Evolutionary conservation across 2,888 invertebrate genomes (phyloP).

Genomic region (Cryptocheilus praepositus): DNA sequence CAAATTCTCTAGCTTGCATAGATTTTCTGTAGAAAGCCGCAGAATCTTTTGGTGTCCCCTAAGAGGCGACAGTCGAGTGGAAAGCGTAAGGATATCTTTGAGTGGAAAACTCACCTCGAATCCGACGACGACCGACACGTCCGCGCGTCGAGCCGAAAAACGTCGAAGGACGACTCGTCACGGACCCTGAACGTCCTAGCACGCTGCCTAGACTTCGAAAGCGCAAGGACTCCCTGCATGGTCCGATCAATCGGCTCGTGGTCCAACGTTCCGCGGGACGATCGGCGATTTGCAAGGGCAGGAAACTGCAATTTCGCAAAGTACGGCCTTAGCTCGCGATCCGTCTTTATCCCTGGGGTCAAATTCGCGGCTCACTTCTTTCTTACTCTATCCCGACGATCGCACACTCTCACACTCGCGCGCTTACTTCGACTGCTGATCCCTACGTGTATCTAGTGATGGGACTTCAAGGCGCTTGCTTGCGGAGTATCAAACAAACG

Average conservation of each 20-base stretch:
- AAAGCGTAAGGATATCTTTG: no score
- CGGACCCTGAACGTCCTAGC: conserved; percentile 3
- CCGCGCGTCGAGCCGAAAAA: no score
- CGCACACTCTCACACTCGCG: background rate
- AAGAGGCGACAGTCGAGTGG: no score
- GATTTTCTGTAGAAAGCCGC: no score
- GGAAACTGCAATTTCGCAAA: conserved; percentile 72
- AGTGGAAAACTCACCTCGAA: conserved; percentile 39
- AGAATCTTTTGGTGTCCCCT: no score
- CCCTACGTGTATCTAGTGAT: no score
- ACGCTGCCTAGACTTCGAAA: background rate
- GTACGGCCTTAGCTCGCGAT: conserved; percentile 62
- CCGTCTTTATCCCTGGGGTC: conserved; percentile 65
- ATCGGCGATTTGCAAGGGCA: conserved; percentile 56
- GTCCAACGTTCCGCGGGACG: conserved; percentile 48
- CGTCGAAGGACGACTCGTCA: conserved; percentile 11
- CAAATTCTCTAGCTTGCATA: no score
- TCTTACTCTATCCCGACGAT: conserved; percentile 7
- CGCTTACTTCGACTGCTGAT: background rate
- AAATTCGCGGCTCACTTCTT: conserved; percentile 58
- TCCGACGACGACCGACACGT: conserved; percentile 31
- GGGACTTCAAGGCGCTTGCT: no score
- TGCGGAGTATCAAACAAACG: no score
- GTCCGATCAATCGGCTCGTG: conserved; percentile 5
- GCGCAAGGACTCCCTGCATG: background rate